These are phyloP conservation scores for Entelurus aequoreus DNA, from an alignment of 2,113 vertebrate genomes.

Conservation along the genomic window DNA sequence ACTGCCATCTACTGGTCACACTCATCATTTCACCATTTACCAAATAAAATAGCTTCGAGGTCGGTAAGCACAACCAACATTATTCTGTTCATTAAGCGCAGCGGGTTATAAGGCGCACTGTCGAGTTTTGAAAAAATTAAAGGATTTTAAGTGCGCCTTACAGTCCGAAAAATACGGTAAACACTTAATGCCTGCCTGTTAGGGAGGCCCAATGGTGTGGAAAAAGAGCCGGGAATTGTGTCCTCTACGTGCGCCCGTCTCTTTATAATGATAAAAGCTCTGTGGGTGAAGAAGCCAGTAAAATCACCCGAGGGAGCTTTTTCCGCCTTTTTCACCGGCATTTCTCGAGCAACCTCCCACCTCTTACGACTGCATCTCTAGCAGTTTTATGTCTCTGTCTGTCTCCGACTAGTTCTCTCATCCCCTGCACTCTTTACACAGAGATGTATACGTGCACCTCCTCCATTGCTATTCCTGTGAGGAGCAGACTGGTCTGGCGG, in stretches of 20 bases:
- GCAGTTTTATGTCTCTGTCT: conserved; percentile 22
- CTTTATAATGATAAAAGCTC: conserved; percentile 14
- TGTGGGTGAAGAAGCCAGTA: conserved; percentile 34
- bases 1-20: too few relatives aligned
- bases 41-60: too few relatives aligned
- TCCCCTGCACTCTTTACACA: conserved; percentile 20
- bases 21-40: too few relatives aligned
- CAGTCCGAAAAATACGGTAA: too few relatives aligned
- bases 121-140: too few relatives aligned
- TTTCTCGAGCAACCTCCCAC: neutral
- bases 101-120: too few relatives aligned
- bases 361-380: conserved; percentile 30
- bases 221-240: conserved; percentile 8
- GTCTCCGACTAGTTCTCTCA: conserved; percentile 19
- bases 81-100: too few relatives aligned
- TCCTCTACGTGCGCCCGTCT: conserved; percentile 5
- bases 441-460: conserved; percentile 32
- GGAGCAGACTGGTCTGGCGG: conserved; percentile 59
- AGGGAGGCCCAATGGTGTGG: conserved; percentile 5
- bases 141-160: too few relatives aligned
- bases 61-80: too few relatives aligned
- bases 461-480: conserved; percentile 64
- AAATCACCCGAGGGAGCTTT: conserved; percentile 31
- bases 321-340: conserved; percentile 17
- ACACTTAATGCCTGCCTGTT: conserved; percentile 7